Evolutionary conservation across 2,113 vertebrate genomes (phyloP), one percentile per base, ranked within the genome.

Genomic region (Numenius arquata): DNA sequence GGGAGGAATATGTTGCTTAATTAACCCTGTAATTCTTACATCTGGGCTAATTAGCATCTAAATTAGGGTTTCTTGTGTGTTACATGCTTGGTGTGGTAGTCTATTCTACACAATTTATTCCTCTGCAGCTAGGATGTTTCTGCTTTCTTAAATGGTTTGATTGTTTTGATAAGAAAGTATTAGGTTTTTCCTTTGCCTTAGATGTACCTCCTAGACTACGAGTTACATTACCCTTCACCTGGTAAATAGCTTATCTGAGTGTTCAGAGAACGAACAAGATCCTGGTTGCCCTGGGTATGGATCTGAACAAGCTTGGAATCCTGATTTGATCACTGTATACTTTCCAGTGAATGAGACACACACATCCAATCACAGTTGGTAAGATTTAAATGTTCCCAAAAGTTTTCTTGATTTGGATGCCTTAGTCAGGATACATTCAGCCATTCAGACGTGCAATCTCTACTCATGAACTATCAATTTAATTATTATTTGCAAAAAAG

Each of bases 21-120:
- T 98, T 98, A 98, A 97, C 95, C 92, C 96, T 85, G 72, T 95
- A 93, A 97, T 97, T 97, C 93, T 97, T 96, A 96, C 81, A 93
- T 78, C 80, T 95, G 66, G 22, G 32, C 53, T 97, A 94, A 98
- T 97, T 98, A 97, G 76, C 94, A 97, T 97, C 96, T 97, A 97
- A 97, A 98, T 96, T 91, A 96, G 74, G 68, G 63, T n/a, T 65
- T 67, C 58, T 91, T 80, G 82, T 88, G 43, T 72, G 52, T 94
- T 86, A 48, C 68, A 65, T 86, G 66, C 73, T 95, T 82, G 58
- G 30, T 74, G 55, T 48, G 92, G 74, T 81, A 77, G 82, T 40
- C 30, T 52, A 3, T 85, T 90, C 56, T 78, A 58, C 7, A 12
- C 40, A 61, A 47, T 87, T 89, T 92, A 72, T 94, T 89, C 50